Evolutionary conservation across 2,888 invertebrate species (phyloP).

Genomic region (Macrosiphum euphorbiae): DNA sequence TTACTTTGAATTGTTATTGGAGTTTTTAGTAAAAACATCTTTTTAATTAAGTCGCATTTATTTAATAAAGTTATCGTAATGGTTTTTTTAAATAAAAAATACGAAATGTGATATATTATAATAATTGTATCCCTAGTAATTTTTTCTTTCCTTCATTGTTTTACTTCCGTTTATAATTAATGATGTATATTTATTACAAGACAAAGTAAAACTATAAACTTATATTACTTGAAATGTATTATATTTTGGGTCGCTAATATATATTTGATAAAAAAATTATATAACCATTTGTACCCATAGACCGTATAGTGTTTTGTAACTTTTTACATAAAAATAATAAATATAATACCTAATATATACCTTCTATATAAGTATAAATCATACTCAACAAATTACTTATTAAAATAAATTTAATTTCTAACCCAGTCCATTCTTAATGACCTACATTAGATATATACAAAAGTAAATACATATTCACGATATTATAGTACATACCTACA

Average conservation of each 20-base stretch:
- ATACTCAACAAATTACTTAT: neutral
- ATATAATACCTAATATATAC: neutral
- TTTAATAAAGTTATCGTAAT: neutral
- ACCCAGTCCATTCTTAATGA: neutral
- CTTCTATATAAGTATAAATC: neutral
- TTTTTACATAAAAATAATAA: neutral
- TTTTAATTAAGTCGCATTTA: neutral
- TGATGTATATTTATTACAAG: neutral
- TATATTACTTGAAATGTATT: neutral
- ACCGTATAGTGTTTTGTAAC: neutral
- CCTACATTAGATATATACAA: too few relatives aligned
- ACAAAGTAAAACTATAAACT: neutral
- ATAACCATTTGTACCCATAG: neutral
- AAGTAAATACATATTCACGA: too few relatives aligned
- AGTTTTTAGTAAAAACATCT: neutral
- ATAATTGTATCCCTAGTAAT: neutral
- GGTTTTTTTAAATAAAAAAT: neutral
- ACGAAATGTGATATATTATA: neutral
- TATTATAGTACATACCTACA: too few relatives aligned
- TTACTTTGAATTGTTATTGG: neutral
- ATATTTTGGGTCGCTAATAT: neutral
- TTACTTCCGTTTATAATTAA: neutral
- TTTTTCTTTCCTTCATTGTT: neutral
- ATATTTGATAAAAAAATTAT: neutral
- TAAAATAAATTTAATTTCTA: neutral